Evolutionary conservation across 2,113 vertebrate species (phyloP), one percentile per base, ranked within the genome.

Genomic region (Oreotrochilus melanogaster): DNA sequence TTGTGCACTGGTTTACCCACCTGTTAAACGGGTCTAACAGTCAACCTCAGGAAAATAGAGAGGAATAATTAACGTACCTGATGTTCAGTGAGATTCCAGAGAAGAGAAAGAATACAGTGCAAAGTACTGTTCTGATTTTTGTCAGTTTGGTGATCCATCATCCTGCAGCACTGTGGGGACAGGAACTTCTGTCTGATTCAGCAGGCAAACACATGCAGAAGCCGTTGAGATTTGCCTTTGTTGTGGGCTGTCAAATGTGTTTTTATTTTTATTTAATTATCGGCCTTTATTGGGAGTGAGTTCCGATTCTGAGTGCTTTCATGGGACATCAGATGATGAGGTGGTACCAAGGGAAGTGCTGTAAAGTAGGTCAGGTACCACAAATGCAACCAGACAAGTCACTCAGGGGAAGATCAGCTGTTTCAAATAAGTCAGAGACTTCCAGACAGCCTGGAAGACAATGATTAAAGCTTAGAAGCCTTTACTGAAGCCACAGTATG

Each of bases 331-430:
- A 81, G 72, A 93, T 86, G 80, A 95, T 3, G 76, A 94, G 79
- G 78, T 86, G 83, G 86, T 87, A 92, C 73, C 93, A 78, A 89
- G 93, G 91, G 91, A 96, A 95, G 91, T 76, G 65, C 69, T 87
- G 84, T 76, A 94, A 96, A 96, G 92, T 97, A 94, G 95, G 92
- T 96, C 96, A 95, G 92, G 95, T 97, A 91, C 95, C 95, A 94
- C 78, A 96, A 92, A 96, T 93, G 70, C 75, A 95, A 94, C 88
- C 62, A 96, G 95, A 91, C 88, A 97, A 95, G 76, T 89, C 61
- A 94, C 95, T 92, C 65, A 61, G 50, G 83, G 91, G 76, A 95
- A 92, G 96, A 92, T 95, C 87, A 79, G 73, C 83, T 94, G 37
- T 91, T 96, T 95, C 88, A 87, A 93, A 47, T 51, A 94, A 95